phyloP scores from a whole-genome alignment of 2,113 vertebrate genomes.

The Xyrauchen texanus region DNA sequence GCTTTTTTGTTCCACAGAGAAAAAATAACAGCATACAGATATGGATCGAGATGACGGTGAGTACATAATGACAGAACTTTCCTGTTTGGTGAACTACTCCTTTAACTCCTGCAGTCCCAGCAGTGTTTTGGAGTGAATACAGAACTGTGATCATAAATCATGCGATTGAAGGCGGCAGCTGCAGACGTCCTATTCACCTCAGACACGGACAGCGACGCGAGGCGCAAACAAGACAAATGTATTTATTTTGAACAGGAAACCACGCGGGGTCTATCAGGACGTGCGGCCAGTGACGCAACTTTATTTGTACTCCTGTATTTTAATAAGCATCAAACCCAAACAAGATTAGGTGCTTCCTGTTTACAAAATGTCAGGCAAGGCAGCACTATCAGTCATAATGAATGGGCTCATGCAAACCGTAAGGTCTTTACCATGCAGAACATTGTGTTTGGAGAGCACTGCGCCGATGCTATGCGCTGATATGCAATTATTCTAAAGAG shows the following conservation, averaged over 20 bases:
- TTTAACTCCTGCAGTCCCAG: constrained; percentile 57
- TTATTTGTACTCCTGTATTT: constrained; percentile 76
- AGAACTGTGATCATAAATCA: constrained; percentile 72
- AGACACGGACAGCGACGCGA: constrained; percentile 58
- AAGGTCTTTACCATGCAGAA: constrained; percentile 75
- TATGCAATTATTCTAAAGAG: constrained; percentile 86
- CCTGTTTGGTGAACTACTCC: background rate
- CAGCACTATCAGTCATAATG: constrained; percentile 82
- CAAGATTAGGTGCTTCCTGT: constrained; percentile 81
- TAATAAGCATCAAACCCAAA: constrained; percentile 82
- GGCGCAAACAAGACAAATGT: constrained; percentile 77
- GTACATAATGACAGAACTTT: too few relatives aligned
- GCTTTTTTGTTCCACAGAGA: too few relatives aligned
- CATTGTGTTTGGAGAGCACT: constrained; percentile 73
- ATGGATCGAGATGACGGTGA: background rate
- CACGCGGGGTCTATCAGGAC: constrained; percentile 71
- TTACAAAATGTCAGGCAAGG: constrained; percentile 79
- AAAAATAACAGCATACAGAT: too few relatives aligned
- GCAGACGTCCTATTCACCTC: constrained; percentile 68
- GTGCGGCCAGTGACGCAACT: constrained; percentile 64
- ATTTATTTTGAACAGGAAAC: constrained; percentile 77
- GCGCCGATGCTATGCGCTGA: constrained; percentile 75
- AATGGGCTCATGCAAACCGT: constrained; percentile 82
- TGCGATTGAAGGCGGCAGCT: constrained; percentile 66
- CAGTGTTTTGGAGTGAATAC: background rate